Evolutionary conservation across 2,113 vertebrate species (phyloP).

Genomic region (Indicator indicator): DNA sequence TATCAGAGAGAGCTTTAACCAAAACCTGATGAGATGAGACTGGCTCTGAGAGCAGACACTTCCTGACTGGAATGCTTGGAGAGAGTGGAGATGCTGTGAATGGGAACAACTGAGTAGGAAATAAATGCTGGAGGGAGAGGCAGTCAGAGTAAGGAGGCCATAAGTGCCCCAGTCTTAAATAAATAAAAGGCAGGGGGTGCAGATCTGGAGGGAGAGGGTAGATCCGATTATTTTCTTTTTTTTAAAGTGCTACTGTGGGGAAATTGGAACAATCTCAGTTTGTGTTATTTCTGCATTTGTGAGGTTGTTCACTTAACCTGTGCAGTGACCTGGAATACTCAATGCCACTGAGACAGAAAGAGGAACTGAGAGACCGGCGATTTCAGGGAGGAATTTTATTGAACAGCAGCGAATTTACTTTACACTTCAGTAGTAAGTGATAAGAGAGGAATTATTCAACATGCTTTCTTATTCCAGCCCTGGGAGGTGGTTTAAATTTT

Average conservation of each 20-base stretch:
- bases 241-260: slow-evolving; percentile 27
- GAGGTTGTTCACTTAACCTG: slow-evolving; percentile 80
- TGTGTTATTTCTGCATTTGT: slow-evolving; percentile 74
- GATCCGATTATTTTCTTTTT: slow-evolving; percentile 21
- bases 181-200: background rate
- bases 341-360: slow-evolving; percentile 50
- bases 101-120: background rate
- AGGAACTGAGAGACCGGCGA: slow-evolving; percentile 55
- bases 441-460: slow-evolving; percentile 46
- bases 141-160: background rate
- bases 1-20: background rate
- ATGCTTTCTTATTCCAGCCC: slow-evolving; percentile 24
- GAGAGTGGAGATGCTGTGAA: background rate
- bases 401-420: slow-evolving; percentile 66
- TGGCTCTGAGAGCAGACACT: background rate
- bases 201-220: background rate
- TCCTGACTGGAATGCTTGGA: fast-evolving
- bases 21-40: background rate
- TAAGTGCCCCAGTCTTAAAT: background rate
- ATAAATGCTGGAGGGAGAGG: background rate
- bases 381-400: slow-evolving; percentile 53
- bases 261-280: slow-evolving; percentile 65
- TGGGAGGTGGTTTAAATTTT: background rate
- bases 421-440: slow-evolving; percentile 49
- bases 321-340: slow-evolving; percentile 73